phyloP scores from a whole-genome alignment of 2,797 vertebrate species.

The Aphelocoma californica region DNA sequence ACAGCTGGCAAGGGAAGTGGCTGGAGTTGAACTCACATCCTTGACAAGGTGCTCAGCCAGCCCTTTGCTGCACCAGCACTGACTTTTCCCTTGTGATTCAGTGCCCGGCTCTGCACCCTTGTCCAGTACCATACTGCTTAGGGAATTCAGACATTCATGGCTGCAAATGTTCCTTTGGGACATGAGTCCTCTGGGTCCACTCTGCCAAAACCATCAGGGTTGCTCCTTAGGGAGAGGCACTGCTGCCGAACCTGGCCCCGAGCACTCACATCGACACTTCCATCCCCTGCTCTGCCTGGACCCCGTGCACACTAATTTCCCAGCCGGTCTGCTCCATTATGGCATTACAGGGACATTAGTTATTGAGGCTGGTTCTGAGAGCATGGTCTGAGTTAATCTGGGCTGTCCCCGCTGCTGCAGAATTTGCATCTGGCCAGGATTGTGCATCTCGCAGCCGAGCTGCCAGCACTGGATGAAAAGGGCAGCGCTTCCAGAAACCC shows the following conservation, averaged over 20 bases:
- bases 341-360: not conserved
- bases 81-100: not conserved
- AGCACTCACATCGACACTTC: fast-evolving
- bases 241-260: fast-evolving
- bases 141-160: not conserved
- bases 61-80: not conserved
- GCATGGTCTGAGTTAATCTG: not conserved
- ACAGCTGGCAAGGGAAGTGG: not conserved
- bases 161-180: not conserved
- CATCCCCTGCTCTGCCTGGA: not conserved
- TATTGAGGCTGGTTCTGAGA: not conserved
- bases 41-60: not conserved
- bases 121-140: not conserved
- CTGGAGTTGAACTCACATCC: not conserved
- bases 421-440: not conserved
- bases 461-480: not conserved
- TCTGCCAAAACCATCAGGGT: not conserved
- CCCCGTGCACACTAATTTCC: not conserved
- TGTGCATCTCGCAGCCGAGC: not conserved
- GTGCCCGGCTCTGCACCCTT: not conserved
- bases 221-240: not conserved
- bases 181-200: not conserved
- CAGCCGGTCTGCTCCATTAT: not conserved
- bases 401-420: not conserved
- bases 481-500: not conserved